Evolutionary conservation across 2,888 invertebrate species (phyloP).

Genomic region (Dyspetes luteomarginatus): DNA sequence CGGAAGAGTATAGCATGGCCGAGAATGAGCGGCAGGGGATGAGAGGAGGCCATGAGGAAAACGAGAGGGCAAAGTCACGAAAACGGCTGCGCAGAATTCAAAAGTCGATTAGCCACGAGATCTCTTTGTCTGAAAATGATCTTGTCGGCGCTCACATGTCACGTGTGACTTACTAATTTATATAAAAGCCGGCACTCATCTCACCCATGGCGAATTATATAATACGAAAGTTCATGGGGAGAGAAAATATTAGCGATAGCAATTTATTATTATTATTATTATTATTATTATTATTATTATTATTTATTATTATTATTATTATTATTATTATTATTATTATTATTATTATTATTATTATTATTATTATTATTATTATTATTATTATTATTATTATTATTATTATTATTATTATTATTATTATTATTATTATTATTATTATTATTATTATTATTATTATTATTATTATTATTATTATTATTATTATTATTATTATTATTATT

Average conservation of each 20-base stretch:
- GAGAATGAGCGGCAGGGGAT: background rate
- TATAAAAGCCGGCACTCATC: conserved; percentile 8
- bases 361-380: too few relatives aligned
- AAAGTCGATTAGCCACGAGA: conserved; percentile 62
- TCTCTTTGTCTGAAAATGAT: conserved; percentile 38
- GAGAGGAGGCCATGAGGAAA: conserved; percentile 15
- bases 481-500: background rate
- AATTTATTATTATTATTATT: background rate
- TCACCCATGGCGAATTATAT: background rate
- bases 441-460: too few relatives aligned
- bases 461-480: background rate
- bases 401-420: too few relatives aligned
- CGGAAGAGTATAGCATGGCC: conserved; percentile 29
- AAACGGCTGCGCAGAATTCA: conserved; percentile 58
- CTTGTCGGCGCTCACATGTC: conserved; percentile 6
- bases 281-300: too few relatives aligned
- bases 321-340: too few relatives aligned
- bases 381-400: too few relatives aligned
- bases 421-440: too few relatives aligned
- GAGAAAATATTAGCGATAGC: background rate
- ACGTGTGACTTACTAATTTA: conserved; percentile 14
- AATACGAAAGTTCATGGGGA: background rate
- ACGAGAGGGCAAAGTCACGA: conserved; percentile 40
- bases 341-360: too few relatives aligned
- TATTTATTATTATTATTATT: too few relatives aligned